Conservation (phyloP, 2,888 invertebrate genomes). For the Melipona bicolor region DNA sequence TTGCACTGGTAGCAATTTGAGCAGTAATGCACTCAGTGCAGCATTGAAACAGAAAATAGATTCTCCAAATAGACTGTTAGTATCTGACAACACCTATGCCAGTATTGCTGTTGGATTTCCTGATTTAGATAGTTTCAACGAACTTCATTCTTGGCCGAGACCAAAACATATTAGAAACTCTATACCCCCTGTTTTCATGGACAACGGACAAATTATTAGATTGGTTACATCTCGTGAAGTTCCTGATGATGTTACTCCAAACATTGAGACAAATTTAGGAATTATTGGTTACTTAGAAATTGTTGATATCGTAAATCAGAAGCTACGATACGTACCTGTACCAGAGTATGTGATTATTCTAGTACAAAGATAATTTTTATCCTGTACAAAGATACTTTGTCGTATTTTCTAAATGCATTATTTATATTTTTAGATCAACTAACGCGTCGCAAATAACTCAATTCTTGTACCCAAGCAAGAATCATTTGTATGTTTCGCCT, state of each 20-base stretch:
- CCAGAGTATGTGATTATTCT: conserved; percentile 80
- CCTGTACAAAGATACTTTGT: no score
- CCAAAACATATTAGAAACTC: conserved; percentile 60
- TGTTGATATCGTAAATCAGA: conserved; percentile 84
- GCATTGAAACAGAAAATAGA: conserved; percentile 82
- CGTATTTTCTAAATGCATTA: not conserved
- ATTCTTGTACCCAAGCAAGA: conserved; percentile 84
- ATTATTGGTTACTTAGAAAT: conserved; percentile 85
- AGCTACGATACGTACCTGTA: conserved; percentile 85
- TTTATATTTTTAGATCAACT: conserved; percentile 70
- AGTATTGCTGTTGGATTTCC: conserved; percentile 85
- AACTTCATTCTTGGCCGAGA: conserved; percentile 82
- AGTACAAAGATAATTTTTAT: no score
- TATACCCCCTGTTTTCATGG: conserved; percentile 72
- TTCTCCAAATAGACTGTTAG: conserved; percentile 84
- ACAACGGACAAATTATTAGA: conserved; percentile 78
- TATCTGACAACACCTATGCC: conserved; percentile 82
- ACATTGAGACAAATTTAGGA: conserved; percentile 57
- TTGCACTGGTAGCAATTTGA: conserved; percentile 62
- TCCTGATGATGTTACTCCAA: conserved; percentile 69
- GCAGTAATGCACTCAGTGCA: conserved; percentile 77
- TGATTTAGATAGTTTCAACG: conserved; percentile 82
- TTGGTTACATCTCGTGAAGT: conserved; percentile 73
- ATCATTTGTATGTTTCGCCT: conserved; percentile 83
- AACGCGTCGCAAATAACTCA: conserved; percentile 82